Conservation (phyloP, 2,888 invertebrate species). For the Torymus tubicola region DNA sequence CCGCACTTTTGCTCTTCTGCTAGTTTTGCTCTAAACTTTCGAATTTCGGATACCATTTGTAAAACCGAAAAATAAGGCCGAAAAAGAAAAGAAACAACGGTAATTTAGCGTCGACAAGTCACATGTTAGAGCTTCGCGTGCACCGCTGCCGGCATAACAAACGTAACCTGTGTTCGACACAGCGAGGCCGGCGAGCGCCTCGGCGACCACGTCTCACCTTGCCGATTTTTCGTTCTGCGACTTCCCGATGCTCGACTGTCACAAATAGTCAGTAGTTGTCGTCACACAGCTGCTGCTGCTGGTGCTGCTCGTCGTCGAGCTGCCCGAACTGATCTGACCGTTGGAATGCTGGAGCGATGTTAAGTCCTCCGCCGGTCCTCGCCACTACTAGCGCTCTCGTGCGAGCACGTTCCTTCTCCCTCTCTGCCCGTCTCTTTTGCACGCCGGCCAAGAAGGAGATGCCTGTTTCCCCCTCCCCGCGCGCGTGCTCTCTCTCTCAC, state of each 20-base stretch:
- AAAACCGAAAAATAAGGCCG: constrained; percentile 6
- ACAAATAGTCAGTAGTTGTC: not conserved
- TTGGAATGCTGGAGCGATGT: constrained; percentile 71
- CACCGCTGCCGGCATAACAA: not conserved
- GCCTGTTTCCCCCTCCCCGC: constrained; percentile 40
- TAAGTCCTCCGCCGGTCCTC: constrained; percentile 67
- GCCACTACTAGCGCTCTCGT: no score
- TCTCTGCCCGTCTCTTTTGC: constrained; percentile 38
- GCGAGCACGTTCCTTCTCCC: constrained; percentile 40
- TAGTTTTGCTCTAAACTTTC: not conserved
- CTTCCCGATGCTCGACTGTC: constrained; percentile 7
- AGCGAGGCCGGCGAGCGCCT: constrained; percentile 4
- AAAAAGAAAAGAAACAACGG: constrained; percentile 32
- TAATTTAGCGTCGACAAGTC: not conserved
- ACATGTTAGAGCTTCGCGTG: constrained; percentile 31
- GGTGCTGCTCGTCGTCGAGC: constrained; percentile 63
- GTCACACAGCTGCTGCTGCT: no score
- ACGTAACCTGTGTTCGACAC: not conserved
- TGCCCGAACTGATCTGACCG: constrained; percentile 71
- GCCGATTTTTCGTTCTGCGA: not conserved
- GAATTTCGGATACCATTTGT: not conserved
- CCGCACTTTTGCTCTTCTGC: not conserved
- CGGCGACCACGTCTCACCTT: not conserved
- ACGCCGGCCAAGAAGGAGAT: constrained; percentile 45
- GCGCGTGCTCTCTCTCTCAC: not conserved